phyloP scores from a whole-genome alignment of 2,888 invertebrate species.

The Metacarcinus magister region DNA sequence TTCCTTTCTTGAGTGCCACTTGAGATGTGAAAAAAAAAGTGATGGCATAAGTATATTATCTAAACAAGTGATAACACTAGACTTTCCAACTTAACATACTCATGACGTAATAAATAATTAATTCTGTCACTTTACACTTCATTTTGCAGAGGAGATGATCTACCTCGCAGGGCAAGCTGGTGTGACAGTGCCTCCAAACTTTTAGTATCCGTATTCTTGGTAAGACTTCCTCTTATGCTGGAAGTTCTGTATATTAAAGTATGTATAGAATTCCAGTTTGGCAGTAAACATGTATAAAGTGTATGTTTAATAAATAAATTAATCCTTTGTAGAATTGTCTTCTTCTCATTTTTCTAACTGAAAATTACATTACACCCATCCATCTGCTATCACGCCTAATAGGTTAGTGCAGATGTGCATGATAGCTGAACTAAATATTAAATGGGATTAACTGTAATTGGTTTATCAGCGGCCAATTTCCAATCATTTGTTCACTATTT shows the following conservation, averaged over 20 bases:
- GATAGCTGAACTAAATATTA: too few relatives aligned
- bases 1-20: background rate
- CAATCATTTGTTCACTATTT: too few relatives aligned
- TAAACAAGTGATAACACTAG: background rate
- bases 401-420: too few relatives aligned
- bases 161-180: conserved; percentile 84
- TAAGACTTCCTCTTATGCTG: background rate
- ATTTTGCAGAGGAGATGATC: conserved; percentile 84
- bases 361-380: background rate
- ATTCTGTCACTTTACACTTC: too few relatives aligned
- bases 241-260: background rate
- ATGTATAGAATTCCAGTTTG: conserved; percentile 58
- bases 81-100: background rate
- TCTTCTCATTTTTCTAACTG: background rate
- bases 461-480: too few relatives aligned
- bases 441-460: too few relatives aligned
- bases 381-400: too few relatives aligned
- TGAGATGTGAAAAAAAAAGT: background rate
- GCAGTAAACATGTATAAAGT: conserved; percentile 63
- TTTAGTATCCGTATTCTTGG: conserved; percentile 69
- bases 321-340: background rate
- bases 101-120: background rate
- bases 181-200: conserved; percentile 83
- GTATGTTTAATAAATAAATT: conserved; percentile 71
- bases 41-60: background rate